phyloP scores from a whole-genome alignment of 2,888 invertebrate genomes.

The Macaria liturata region DNA sequence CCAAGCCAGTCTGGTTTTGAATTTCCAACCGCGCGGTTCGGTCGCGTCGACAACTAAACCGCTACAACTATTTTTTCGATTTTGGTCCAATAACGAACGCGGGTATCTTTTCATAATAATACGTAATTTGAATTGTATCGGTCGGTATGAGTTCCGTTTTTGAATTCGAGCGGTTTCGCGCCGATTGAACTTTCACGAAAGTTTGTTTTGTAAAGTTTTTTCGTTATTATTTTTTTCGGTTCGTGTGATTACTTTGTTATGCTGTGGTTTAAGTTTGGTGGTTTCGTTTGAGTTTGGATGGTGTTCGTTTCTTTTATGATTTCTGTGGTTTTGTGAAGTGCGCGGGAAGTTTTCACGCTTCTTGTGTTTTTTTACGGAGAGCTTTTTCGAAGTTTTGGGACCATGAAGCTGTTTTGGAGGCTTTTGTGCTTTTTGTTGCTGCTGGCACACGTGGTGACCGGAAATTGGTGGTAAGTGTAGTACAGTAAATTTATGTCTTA shows the following conservation, averaged over 20 bases:
- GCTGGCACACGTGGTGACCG: slow-evolving; percentile 64
- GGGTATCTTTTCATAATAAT: slow-evolving; percentile 27
- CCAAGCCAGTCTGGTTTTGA: slow-evolving; percentile 81
- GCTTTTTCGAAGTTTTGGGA: slow-evolving; percentile 40
- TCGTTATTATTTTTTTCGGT: slow-evolving; percentile 47
- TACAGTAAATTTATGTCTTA: too few relatives aligned
- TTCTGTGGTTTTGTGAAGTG: slow-evolving; percentile 55
- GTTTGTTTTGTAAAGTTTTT: slow-evolving; percentile 61
- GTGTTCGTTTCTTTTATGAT: slow-evolving; percentile 43
- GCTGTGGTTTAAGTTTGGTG: slow-evolving; percentile 55
- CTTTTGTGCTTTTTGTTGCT: slow-evolving; percentile 63
- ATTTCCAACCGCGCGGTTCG: slow-evolving; percentile 74
- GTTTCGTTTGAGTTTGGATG: slow-evolving; percentile 53
- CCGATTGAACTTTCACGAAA: slow-evolving; percentile 55
- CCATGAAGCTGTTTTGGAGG: slow-evolving; percentile 75
- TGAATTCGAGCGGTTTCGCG: slow-evolving; percentile 41
- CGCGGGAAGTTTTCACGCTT: slow-evolving; percentile 35
- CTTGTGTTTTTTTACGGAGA: slow-evolving; percentile 47
- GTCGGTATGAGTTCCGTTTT: slow-evolving; percentile 51
- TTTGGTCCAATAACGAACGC: slow-evolving; percentile 51
- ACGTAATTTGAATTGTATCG: slow-evolving; percentile 37
- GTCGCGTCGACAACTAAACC: slow-evolving; percentile 56
- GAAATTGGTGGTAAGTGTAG: slow-evolving; percentile 75
- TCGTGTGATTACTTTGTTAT: slow-evolving; percentile 63
- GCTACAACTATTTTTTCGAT: slow-evolving; percentile 61